Evolutionary conservation across 1,140 invertebrate species (phyloP).

Genomic region (Zaprionus vittiger): DNA sequence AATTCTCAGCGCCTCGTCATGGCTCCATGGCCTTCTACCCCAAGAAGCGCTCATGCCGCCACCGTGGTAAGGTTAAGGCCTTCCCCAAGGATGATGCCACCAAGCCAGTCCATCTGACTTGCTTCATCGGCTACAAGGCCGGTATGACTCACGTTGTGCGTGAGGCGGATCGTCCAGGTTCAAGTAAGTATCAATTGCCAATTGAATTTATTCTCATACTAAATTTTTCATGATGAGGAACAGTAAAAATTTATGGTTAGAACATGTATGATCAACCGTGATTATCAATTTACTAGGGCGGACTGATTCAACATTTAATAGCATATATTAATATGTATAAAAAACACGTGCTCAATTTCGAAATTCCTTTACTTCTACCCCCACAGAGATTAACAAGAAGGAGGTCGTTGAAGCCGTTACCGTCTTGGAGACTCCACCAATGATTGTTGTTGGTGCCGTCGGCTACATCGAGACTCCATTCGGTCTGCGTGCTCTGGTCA

Average conservation of each 20-base stretch:
- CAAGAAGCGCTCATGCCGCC: conserved; percentile 97
- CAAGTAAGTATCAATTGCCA: conserved; percentile 90
- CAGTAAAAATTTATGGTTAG: conserved; percentile 84
- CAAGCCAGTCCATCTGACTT: conserved; percentile 99
- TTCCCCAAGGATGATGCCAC: conserved; percentile 99
- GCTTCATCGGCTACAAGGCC: conserved; percentile 99
- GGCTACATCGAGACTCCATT: conserved; percentile 99
- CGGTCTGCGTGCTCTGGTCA: conserved; percentile 96
- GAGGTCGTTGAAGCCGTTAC: conserved; percentile 99
- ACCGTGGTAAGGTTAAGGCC: conserved; percentile 99
- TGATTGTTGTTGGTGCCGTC: conserved; percentile 98
- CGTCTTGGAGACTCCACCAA: conserved; percentile 98
- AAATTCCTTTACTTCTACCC: conserved; percentile 13
- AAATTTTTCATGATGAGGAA: conserved; percentile 72
- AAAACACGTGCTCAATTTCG: conserved; percentile 39
- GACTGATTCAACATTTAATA: conserved; percentile 62
- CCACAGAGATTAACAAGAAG: conserved; percentile 99
- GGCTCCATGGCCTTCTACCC: conserved; percentile 99
- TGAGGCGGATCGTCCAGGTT: conserved; percentile 99
- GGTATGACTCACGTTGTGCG: conserved; percentile 99
- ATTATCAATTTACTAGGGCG: conserved; percentile 84
- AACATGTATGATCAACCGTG: conserved; percentile 80
- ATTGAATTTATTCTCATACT: background rate
- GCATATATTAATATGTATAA: background rate
- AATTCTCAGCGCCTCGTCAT: conserved; percentile 99